These are phyloP conservation scores for Megalurothrips usitatus DNA, from an alignment of 2,888 invertebrate genomes.

Conservation along the genomic window DNA sequence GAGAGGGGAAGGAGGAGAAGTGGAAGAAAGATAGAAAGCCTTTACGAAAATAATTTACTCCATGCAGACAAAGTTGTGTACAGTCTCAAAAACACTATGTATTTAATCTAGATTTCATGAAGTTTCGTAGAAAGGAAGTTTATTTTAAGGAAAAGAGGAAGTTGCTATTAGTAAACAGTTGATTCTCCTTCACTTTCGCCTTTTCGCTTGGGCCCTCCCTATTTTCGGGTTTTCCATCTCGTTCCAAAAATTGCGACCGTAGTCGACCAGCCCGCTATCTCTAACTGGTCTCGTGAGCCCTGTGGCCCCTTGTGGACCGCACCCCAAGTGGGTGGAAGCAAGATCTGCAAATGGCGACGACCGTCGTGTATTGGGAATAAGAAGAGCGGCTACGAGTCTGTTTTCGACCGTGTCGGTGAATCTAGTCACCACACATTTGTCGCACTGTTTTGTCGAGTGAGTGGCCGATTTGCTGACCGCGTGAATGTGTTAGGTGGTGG, in stretches of 20 bases:
- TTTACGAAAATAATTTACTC: background rate
- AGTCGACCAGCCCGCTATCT: too few species aligned
- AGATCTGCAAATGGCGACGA: slow-evolving; percentile 46
- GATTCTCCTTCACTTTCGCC: background rate
- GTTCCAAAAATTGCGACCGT: too few species aligned
- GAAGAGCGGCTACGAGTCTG: background rate
- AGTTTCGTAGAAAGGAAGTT: too few species aligned
- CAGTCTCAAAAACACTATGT: slow-evolving; percentile 1
- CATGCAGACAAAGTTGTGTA: background rate
- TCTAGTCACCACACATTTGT: background rate
- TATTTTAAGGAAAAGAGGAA: too few species aligned
- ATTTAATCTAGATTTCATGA: too few species aligned
- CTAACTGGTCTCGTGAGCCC: too few species aligned
- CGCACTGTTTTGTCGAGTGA: slow-evolving; percentile 20
- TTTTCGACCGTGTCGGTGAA: slow-evolving; percentile 12
- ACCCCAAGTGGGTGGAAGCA: slow-evolving; percentile 3
- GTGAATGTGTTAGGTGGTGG: background rate
- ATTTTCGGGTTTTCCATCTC: too few species aligned
- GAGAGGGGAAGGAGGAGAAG: background rate
- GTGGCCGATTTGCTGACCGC: background rate
- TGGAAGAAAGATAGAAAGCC: background rate
- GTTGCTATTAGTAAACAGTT: too few species aligned
- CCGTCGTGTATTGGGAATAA: slow-evolving; percentile 34
- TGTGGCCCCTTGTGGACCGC: background rate
- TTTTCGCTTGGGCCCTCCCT: too few species aligned